A percentile compares a stretch with the other conserved stretches of the same genome.
These are phyloP conservation scores for Pristionchus japonicus DNA, from an alignment of 2,888 invertebrate species.

Conservation along the genomic window DNA sequence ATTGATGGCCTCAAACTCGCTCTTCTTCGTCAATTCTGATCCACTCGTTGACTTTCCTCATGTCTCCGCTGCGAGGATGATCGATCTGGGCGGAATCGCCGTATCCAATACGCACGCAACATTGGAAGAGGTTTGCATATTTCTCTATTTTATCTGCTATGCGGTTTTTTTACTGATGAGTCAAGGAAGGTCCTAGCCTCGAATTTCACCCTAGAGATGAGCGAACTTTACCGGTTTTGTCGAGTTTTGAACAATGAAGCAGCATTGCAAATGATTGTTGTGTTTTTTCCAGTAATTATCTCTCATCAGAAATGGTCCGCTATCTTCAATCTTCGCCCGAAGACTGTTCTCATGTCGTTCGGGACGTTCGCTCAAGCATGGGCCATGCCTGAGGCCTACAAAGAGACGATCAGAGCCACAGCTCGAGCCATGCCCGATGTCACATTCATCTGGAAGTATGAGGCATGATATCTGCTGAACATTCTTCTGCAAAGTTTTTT, in stretches of 20 bases:
- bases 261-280: too few relatives aligned
- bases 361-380: not conserved
- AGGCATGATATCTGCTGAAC: not conserved
- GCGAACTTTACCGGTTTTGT: too few relatives aligned
- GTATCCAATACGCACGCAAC: not conserved
- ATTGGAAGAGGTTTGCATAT: not conserved
- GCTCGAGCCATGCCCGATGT: not conserved
- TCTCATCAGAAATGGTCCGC: not conserved
- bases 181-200: too few relatives aligned
- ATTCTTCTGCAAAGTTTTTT: too few relatives aligned
- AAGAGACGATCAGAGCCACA: not conserved
- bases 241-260: too few relatives aligned
- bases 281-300: too few relatives aligned
- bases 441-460: slow-evolving; percentile 34
- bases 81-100: not conserved
- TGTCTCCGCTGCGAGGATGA: not conserved
- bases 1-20: not conserved
- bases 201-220: too few relatives aligned
- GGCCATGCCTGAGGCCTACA: not conserved
- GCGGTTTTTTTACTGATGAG: too few relatives aligned
- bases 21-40: not conserved
- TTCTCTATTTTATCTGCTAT: too few relatives aligned
- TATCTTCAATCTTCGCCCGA: not conserved
- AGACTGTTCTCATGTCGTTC: not conserved
- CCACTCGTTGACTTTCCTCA: not conserved